Conservation (phyloP, 2,888 invertebrate species). For the Temnothorax unifasciatus region DNA sequence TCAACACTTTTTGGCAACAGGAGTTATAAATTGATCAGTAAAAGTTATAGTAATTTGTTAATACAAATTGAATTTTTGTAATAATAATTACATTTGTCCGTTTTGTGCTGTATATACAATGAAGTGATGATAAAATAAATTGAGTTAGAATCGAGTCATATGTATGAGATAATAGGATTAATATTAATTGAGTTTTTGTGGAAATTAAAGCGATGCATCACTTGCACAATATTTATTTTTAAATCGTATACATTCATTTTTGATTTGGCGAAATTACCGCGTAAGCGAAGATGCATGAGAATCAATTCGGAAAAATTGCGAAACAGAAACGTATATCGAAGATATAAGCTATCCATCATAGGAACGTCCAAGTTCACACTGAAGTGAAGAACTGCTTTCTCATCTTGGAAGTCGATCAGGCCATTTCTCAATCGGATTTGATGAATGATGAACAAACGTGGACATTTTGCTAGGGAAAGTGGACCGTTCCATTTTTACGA, state of each 20-base stretch:
- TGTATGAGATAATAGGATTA: neutral
- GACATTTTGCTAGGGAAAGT: conserved; percentile 48
- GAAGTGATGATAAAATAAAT: neutral
- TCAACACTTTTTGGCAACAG: neutral
- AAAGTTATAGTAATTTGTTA: neutral
- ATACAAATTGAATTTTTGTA: neutral
- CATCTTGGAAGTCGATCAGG: conserved; percentile 44
- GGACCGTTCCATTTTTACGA: conserved; percentile 37
- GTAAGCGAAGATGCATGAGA: neutral
- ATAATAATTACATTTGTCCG: neutral
- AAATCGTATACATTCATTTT: neutral
- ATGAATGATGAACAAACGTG: conserved; percentile 44
- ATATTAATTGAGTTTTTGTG: neutral
- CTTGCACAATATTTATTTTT: neutral
- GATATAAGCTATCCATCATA: neutral
- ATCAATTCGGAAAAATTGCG: conserved; percentile 8
- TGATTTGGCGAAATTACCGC: conserved; percentile 3
- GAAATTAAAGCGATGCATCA: neutral
- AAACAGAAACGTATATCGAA: neutral
- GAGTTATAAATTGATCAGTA: neutral
- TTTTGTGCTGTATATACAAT: neutral
- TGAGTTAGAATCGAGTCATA: neutral
- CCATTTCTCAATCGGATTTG: conserved; percentile 41
- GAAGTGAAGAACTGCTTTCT: conserved; percentile 28
- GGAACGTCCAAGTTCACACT: neutral